phyloP scores from a whole-genome alignment of 2,797 vertebrate genomes.

The Triplophysa yarkandensis region DNA sequence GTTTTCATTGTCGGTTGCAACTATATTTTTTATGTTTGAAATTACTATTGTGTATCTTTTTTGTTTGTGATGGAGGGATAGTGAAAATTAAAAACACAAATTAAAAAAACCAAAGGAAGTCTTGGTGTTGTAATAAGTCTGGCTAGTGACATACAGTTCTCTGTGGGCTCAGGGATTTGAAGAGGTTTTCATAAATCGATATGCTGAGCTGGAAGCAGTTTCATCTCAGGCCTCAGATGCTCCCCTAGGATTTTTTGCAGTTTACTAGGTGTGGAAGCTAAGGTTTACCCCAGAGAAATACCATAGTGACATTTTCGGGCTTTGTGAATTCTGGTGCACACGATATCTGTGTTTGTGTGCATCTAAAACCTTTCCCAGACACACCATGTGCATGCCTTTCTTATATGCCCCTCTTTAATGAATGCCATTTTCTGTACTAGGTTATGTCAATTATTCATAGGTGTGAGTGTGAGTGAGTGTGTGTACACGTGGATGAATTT shows the following conservation, averaged over 20 bases:
- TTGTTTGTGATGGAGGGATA: no score
- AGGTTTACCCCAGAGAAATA: slow-evolving; percentile 10
- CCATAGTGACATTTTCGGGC: background rate
- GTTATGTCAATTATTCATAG: slow-evolving; percentile 36
- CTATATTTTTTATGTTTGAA: no score
- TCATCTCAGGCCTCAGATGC: slow-evolving; percentile 1
- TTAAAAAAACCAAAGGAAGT: slow-evolving; percentile 20
- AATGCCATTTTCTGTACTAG: slow-evolving; percentile 5
- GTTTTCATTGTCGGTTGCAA: no score
- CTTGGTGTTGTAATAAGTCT: slow-evolving; percentile 62
- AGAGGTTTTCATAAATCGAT: slow-evolving; percentile 54
- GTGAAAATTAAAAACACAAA: no score
- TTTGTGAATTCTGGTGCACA: slow-evolving; percentile 15
- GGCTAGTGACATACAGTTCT: slow-evolving; percentile 51
- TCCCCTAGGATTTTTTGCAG: slow-evolving; percentile 39
- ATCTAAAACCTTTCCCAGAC: slow-evolving; percentile 17
- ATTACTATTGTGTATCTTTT: no score
- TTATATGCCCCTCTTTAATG: background rate
- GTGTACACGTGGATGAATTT: slow-evolving; percentile 37
- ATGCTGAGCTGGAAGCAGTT: slow-evolving; percentile 24
- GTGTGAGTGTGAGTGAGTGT: background rate
- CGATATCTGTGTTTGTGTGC: slow-evolving; percentile 2
- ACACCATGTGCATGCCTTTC: background rate
- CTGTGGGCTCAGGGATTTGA: slow-evolving; percentile 28
- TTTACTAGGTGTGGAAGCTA: slow-evolving; percentile 38